phyloP scores from a whole-genome alignment of 2,113 vertebrate species.

The Ameiurus melas region DNA sequence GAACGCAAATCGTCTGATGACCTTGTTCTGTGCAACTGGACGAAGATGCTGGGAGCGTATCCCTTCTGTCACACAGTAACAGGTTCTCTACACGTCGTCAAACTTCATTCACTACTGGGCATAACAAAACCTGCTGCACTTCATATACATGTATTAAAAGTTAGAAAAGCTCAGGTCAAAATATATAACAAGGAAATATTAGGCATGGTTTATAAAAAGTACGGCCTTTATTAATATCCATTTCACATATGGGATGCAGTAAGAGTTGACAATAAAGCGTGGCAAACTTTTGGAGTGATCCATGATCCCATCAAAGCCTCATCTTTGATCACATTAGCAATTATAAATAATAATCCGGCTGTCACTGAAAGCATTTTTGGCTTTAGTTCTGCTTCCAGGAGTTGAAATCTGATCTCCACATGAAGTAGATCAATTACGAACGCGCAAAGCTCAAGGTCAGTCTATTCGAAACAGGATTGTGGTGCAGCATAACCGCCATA shows the following conservation, averaged over 20 bases:
- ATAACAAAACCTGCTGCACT: background rate
- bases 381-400: background rate
- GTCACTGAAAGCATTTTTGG: constrained; percentile 25
- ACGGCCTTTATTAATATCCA: background rate
- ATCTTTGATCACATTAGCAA: background rate
- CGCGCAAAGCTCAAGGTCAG: constrained; percentile 30
- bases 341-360: background rate
- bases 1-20: background rate
- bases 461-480: background rate
- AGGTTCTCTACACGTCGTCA: background rate
- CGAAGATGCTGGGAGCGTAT: background rate
- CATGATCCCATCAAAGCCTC: background rate
- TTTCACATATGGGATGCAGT: background rate
- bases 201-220: background rate
- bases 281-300: background rate
- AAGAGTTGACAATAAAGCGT: background rate
- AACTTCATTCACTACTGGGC: background rate
- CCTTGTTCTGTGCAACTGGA: background rate
- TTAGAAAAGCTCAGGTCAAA: background rate
- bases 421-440: background rate
- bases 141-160: too few species aligned
- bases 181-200: background rate
- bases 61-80: background rate
- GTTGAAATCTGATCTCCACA: constrained; percentile 42
- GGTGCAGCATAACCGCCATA: background rate